Evolutionary conservation across 2,113 vertebrate species (phyloP), one percentile per base, ranked within the genome.

Genomic region (Todiramphus chloris): DNA sequence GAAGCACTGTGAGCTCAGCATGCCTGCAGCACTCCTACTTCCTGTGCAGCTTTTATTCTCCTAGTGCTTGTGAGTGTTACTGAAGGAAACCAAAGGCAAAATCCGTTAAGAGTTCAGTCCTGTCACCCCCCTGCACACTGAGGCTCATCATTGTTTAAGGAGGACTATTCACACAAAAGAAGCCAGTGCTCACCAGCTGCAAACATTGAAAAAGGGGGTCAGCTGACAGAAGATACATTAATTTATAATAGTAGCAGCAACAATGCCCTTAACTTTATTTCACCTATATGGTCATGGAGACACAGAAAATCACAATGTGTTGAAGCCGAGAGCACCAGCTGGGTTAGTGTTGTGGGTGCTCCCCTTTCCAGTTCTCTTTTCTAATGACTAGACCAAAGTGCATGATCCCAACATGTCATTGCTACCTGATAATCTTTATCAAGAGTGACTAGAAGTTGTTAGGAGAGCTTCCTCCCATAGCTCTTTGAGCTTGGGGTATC

Each of bases 341-440:
- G 44, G 17, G 15, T 11, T 17, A 39, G 7, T 2, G 11, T 37
- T 1, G 0, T 2, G 2, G 1, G 2, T 17, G 0, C 3, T 91
- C 14, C n/a, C 13, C 16, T 77, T 74, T 78, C 27, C n/a, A 48
- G 23, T 37, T 51, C 39, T 73, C 28, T 75, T 12, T 72, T 80
- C 33, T 53, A 80, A 68, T 0, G 1, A 60, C 25, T 35, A 44
- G 33, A 66, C 18, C 69, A 87, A 66, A 53, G 48, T 74, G 23
- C 3, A 2, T 43, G 67, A 69, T 60, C 25, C 50, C 10, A 69
- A 66, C 35, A 4, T 5, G 17, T 0, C 1, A 51, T 27, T 66
- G 6, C 7, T 62, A 18, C 46, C 23, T 1, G 1, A 23, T 56
- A 58, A 8, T 43, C 33, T 43, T 86, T 69, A 80, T 60, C 59